Base-by-base conservation (phyloP, 35 echinoderm and acorn worm genomes). In the Diadema setosum region DNA sequence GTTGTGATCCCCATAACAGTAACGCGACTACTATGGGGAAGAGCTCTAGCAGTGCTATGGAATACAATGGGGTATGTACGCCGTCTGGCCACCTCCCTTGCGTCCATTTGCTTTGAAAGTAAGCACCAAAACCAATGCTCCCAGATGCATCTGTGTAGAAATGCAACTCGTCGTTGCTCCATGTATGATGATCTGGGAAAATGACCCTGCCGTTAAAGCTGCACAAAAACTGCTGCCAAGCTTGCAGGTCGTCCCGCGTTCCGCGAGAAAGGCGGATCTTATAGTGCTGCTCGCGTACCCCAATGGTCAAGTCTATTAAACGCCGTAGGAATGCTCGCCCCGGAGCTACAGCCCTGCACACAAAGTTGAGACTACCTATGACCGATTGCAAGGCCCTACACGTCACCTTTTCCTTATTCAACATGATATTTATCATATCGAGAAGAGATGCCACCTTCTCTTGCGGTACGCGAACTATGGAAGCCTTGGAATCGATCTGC, bases 121-220 rank as follows among this genome's bases (percentile, higher is more conserved):
- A 70, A 44, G 44, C 61, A 3, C 84, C 84, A 11, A 85, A 85
- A 85, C 83, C 83, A 41, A 85, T 65, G 11, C 83, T 40, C 1
- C 52, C 83, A n/a, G 86, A 42, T 35, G 86, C 70, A 43, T 88
- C 86, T 11, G 67, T 81, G 33, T 35, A 87, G 35, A 74, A 87
- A 7, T 87, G 34, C 2, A 87, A 76, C 23, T 75, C 85, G 5
- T 2, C 8, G 25, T 31, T 65, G 21, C 3, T 0, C 39, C 43
- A 37, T 31, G 0, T 7, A 7, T 7, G 4, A 3, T 59, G 42
- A 5, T 56, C 23, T 29, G 40, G 26, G 45, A 88, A 83, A 5
- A 80, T 24, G 3, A 70, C 43, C 29, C 11, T 16, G 0, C 86
- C 86, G 44, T 89, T 89, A 40, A 20, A 89, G 45, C 5, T 1